Percentiles rank a stretch among this genome's conserved stretches.
These are phyloP conservation scores for Brachionus plicatilis DNA, from an alignment of 1,140 invertebrate genomes.

Conservation along the genomic window DNA sequence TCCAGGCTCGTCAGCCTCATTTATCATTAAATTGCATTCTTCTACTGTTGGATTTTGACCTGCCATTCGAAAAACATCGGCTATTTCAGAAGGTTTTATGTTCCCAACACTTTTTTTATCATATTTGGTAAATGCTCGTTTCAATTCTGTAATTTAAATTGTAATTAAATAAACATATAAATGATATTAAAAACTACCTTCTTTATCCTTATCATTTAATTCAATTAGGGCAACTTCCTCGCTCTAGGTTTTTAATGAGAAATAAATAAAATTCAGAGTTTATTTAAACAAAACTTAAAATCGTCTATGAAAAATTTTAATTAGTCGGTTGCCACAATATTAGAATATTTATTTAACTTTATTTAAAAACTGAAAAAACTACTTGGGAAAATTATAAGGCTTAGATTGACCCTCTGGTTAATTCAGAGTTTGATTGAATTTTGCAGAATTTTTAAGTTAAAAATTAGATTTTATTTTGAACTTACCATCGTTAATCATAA, in stretches of 20 bases:
- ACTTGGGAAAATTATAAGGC: too few relatives aligned
- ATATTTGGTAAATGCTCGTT: slow-evolving; percentile 18
- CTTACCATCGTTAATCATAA: neutral
- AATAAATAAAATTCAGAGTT: neutral
- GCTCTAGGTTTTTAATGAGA: neutral
- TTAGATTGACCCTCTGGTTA: too few relatives aligned
- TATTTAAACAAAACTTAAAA: neutral
- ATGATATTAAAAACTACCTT: neutral
- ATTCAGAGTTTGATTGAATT: too few relatives aligned
- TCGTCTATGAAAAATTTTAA: too few relatives aligned
- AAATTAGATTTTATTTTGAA: neutral
- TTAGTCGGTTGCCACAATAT: too few relatives aligned
- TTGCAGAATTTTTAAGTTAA: neutral
- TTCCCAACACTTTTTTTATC: neutral
- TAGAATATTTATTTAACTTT: too few relatives aligned
- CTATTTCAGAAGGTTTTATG: slow-evolving; percentile 33
- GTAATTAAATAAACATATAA: too few relatives aligned
- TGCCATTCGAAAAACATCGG: slow-evolving; percentile 36
- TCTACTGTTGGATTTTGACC: slow-evolving; percentile 38
- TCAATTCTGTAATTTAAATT: neutral
- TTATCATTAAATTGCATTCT: slow-evolving; percentile 16
- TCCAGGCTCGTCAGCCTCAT: slow-evolving; percentile 27
- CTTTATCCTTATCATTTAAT: neutral
- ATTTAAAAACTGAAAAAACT: too few relatives aligned
- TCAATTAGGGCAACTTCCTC: neutral